Percentiles rank a stretch among this genome's conserved stretches.
phyloP scores from a whole-genome alignment of 2,113 vertebrate genomes.

The Percopsis transmontana region DNA sequence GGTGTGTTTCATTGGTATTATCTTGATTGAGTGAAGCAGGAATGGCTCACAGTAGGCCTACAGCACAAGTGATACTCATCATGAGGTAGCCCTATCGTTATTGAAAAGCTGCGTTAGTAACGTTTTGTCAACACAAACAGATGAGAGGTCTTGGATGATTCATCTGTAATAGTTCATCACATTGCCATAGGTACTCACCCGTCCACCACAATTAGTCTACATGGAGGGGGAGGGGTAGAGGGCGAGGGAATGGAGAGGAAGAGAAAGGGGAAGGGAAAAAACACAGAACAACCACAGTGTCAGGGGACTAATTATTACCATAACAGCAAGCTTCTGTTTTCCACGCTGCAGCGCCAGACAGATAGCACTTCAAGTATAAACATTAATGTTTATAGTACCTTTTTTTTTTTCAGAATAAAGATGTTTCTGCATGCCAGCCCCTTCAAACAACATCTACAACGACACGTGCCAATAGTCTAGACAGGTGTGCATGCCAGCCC shows the following conservation, averaged over 20 bases:
- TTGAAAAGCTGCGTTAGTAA: background rate
- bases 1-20: too few relatives aligned
- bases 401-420: too few relatives aligned
- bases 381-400: too few relatives aligned
- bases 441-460: too few relatives aligned
- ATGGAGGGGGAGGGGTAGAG: conserved; percentile 40
- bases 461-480: too few relatives aligned
- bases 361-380: background rate
- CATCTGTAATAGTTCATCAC: background rate
- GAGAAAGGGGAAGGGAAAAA: conserved; percentile 3
- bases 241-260: conserved; percentile 9
- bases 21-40: too few relatives aligned
- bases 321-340: background rate
- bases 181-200: conserved; percentile 79
- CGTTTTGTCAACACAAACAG: background rate
- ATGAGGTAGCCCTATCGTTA: background rate
- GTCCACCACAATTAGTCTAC: conserved; percentile 87
- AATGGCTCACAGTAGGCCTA: too few relatives aligned
- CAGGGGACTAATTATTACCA: background rate
- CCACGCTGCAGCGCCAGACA: background rate
- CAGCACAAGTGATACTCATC: too few relatives aligned
- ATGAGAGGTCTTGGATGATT: background rate
- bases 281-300: conserved; percentile 34
- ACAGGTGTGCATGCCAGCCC: too few relatives aligned
- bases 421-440: too few relatives aligned